A percentile compares a stretch with the other conserved stretches of the same genome.
These are phyloP conservation scores for Zelleria hepariella DNA, from an alignment of 2,888 invertebrate species.

Conservation along the genomic window DNA sequence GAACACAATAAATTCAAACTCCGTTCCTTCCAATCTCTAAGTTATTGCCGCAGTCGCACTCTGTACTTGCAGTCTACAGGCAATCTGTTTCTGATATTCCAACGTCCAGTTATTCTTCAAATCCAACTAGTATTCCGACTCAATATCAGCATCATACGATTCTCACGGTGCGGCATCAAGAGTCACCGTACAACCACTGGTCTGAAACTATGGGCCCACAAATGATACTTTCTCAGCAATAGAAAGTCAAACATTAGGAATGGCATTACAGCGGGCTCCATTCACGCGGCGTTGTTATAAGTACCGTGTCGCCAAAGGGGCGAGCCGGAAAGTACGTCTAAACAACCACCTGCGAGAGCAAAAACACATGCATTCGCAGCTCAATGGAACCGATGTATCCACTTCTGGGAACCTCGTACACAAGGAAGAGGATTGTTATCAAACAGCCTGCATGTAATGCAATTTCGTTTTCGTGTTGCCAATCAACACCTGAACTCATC, in stretches of 20 bases:
- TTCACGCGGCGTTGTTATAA: slow-evolving; percentile 53
- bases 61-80: neutral
- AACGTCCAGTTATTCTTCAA: neutral
- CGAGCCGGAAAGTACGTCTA: slow-evolving; percentile 53
- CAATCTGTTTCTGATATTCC: neutral
- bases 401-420: slow-evolving; percentile 33
- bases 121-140: neutral
- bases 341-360: slow-evolving; percentile 46
- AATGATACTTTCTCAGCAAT: slow-evolving; percentile 59
- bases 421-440: slow-evolving; percentile 4
- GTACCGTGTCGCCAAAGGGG: slow-evolving; percentile 26
- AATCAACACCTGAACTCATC: neutral
- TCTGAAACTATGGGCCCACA: slow-evolving; percentile 38
- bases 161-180: neutral
- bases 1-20: neutral
- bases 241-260: slow-evolving; percentile 62
- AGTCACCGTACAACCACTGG: slow-evolving; percentile 5
- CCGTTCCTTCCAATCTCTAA: neutral
- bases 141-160: neutral
- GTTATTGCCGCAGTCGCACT: neutral
- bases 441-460: neutral
- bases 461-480: neutral
- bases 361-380: slow-evolving; percentile 26
- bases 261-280: slow-evolving; percentile 37
- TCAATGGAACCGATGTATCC: slow-evolving; percentile 37